A percentile compares a stretch with the other conserved stretches of the same genome.
Evolutionary conservation across 2,113 vertebrate species (phyloP).

Genomic region (Plecturocebus donacophilus): DNA sequence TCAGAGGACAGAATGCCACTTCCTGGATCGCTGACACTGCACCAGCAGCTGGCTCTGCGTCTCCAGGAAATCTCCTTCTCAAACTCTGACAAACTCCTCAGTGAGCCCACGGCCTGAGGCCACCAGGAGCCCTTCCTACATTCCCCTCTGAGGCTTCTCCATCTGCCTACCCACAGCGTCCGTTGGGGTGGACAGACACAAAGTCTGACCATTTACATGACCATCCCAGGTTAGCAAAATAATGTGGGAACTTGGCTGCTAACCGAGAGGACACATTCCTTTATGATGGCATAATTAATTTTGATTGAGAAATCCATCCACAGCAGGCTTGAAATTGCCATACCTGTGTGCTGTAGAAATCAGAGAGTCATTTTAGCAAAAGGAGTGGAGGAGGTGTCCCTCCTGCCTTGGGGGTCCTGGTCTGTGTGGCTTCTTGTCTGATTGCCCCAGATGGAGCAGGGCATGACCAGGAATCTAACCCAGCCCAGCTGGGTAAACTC

Average conservation of each 20-base stretch:
- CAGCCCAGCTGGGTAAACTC: neutral
- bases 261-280: neutral
- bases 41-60: neutral
- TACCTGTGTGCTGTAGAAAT: neutral
- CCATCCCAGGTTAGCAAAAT: neutral
- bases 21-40: neutral
- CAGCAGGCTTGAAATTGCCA: neutral
- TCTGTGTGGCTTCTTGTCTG: neutral
- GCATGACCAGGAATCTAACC: fast-evolving
- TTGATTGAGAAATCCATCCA: neutral
- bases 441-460: neutral
- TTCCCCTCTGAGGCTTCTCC: neutral
- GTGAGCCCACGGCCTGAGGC: neutral
- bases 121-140: neutral
- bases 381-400: neutral
- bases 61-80: neutral
- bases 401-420: fast-evolving
- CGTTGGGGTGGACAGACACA: neutral
- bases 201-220: neutral
- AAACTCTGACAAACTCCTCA: neutral
- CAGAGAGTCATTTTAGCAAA: neutral
- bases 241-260: neutral
- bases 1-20: neutral
- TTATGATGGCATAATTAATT: neutral
- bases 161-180: neutral